Base-by-base conservation (phyloP, 2,888 invertebrate species). In the Drosophila paracracens region DNA sequence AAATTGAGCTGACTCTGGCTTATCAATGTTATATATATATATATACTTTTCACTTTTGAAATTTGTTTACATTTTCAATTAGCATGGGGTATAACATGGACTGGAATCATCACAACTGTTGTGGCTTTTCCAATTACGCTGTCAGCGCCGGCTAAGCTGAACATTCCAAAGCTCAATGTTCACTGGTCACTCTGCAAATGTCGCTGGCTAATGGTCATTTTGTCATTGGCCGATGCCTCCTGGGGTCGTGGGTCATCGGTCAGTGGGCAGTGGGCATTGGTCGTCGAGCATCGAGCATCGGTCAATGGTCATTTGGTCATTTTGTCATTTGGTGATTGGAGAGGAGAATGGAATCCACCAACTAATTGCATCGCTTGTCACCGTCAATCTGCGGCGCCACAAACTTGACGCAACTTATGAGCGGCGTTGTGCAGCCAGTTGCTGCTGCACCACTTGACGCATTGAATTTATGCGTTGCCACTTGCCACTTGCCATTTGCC, bases 331-430 rank as follows among this genome's bases (percentile, higher is more conserved):
- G 63, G 25, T 31, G 46, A 61, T 40, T 63, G 53, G 60, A 51
- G 38, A 51, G 31, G 67, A 53, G 60, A 27, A 33, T 33, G 70
- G 48, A 51, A 58, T 60, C 31, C 33, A 51, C 50, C 40, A 71
- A 67, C 81, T 78, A 78, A 80, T 78, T 78, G 81, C 71, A 58
- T 61, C 51, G 71, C 77, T 71, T 78, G 77, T 78, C 72, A 64
- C 50, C 71, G 81, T 80, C 77, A 78, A 78, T 80, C 80, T 66
- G 80, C 40, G 62, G 56, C 61, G n/a, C 46, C 36, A n/a, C 36
- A 31, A 57, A 57, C 51, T 65, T 61, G 48, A 62, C 60, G 58
- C 68, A 50, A 65, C 56, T 56, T 56, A 27, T 54, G 18, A 27
- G 36, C 27, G 54, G 18, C 46, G 54, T 36, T 35, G 53, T 53